These are phyloP conservation scores for Meghimatium bilineatum DNA, from an alignment of 2,888 invertebrate species.

Conservation along the genomic window DNA sequence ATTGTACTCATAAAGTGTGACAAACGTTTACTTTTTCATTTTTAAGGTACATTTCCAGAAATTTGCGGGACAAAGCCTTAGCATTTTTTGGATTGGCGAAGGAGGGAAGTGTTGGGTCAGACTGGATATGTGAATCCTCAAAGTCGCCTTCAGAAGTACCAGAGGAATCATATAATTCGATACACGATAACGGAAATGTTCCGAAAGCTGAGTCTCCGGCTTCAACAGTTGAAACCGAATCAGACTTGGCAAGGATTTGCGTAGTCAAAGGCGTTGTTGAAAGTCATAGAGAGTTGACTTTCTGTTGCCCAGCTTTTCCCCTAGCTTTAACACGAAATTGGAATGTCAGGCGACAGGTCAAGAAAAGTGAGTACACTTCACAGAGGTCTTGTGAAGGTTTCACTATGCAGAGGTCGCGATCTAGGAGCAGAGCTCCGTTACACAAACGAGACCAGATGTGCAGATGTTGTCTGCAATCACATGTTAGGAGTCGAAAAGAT, in stretches of 20 bases:
- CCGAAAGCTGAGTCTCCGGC: not conserved
- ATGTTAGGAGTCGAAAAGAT: not conserved
- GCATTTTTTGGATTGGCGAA: not conserved
- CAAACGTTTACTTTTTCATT: not conserved
- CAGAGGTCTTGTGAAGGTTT: too few relatives aligned
- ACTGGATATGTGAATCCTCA: too few relatives aligned
- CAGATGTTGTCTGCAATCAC: not conserved
- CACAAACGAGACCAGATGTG: not conserved
- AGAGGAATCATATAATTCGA: too few relatives aligned
- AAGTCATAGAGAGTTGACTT: not conserved
- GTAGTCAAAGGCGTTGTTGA: not conserved
- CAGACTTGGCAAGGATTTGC: too few relatives aligned
- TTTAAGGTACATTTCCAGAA: not conserved
- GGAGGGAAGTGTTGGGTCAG: not conserved
- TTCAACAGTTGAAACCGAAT: too few relatives aligned
- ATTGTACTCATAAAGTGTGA: not conserved
- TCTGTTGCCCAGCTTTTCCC: not conserved
- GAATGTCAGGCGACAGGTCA: not conserved
- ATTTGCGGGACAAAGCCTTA: not conserved
- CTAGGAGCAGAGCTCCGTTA: not conserved
- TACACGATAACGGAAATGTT: not conserved
- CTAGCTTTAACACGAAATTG: not conserved
- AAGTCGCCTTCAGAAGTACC: too few relatives aligned
- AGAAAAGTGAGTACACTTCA: too few relatives aligned
- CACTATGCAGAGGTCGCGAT: not conserved